Base-by-base conservation (phyloP, 1,140 invertebrate genomes). In the Parasteatoda tepidariorum region DNA sequence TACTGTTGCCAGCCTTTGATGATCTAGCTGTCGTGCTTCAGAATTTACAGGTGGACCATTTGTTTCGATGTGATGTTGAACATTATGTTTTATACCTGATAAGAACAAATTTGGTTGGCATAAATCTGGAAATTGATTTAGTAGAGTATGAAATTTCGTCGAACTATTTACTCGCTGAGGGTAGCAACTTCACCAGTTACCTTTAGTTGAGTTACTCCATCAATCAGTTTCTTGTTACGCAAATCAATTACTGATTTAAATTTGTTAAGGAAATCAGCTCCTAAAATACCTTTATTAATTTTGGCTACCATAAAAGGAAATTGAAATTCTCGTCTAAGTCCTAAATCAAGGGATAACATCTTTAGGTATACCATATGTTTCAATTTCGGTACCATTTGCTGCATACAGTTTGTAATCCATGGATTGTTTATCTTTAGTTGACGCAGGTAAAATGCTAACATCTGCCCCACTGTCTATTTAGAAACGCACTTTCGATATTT, bases 301-400 rank as follows among this genome's bases (percentile, higher is more conserved):
- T 73, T 73, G 15, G 41, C 55, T 3, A 73, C 13, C 18, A 73
- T 31, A 67, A 85, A 85, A 22, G 33, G 59, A 54, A 54, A 85
- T 4, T 59, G 70, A 22, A 73, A 73, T 4, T 1, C 4, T n/a
- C 70, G 41, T 28, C 70, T 0, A 1, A 73, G 70, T 55, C 70
- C 70, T 54, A 73, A 28, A 9, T 73, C 41, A n/a, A 73, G 26
- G 30, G 24, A 61, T 73, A 73, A 26, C 6, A 57, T 26, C 30
- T 22, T n/a, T n/a, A n/a, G n/a, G 3, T 28, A 34, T 3, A 15
- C 70, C 3, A 59, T 66, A 54, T 1, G 70, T 73, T 18, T 7
- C 9, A 13, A 73, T 73, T n/a, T 54, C 4, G 9, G 34, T 73
- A 15, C 70, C 70, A 73, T 73, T 73, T 22, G 34, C 70, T 41